Evolutionary conservation across 2,113 vertebrate genomes (phyloP).

Genomic region (Nothoprocta pentlandii): DNA sequence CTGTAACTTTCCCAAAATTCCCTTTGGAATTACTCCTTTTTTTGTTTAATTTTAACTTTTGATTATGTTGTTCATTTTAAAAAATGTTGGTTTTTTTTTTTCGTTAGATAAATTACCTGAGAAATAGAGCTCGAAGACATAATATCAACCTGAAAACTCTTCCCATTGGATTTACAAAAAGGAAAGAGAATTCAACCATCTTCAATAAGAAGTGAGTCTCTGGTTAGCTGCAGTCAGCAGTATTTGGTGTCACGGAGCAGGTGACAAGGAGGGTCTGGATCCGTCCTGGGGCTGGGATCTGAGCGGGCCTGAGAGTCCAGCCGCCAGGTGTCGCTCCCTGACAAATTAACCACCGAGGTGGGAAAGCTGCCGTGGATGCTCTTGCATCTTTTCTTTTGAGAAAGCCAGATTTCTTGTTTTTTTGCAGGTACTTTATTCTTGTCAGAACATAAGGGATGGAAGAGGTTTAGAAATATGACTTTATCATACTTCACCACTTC

Average conservation of each 20-base stretch:
- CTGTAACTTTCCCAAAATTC: not conserved
- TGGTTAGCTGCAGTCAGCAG: not conserved
- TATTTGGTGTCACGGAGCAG: not conserved
- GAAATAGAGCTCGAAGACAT: slow-evolving; percentile 81
- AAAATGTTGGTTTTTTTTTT: not conserved
- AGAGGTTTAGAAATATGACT: not conserved
- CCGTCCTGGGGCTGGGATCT: not conserved
- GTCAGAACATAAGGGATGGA: not conserved
- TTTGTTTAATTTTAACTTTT: not conserved
- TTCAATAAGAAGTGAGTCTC: slow-evolving; percentile 84
- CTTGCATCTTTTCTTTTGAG: too few species aligned
- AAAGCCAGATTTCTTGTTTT: too few species aligned
- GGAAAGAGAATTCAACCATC: slow-evolving; percentile 90
- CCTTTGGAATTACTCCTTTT: not conserved
- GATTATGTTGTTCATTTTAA: not conserved
- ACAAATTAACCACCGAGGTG: not conserved
- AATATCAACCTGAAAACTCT: slow-evolving; percentile 87
- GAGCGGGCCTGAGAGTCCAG: not conserved
- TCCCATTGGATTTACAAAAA: slow-evolving; percentile 89
- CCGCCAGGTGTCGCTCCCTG: slow-evolving; percentile 79
- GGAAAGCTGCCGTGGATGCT: too few species aligned
- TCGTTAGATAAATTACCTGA: slow-evolving; percentile 82
- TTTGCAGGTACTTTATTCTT: not conserved
- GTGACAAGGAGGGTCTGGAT: not conserved
- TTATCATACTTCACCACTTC: accelerated